These are phyloP conservation scores for Drosophila mettleri DNA, from an alignment of 2,888 invertebrate genomes.

Conservation along the genomic window DNA sequence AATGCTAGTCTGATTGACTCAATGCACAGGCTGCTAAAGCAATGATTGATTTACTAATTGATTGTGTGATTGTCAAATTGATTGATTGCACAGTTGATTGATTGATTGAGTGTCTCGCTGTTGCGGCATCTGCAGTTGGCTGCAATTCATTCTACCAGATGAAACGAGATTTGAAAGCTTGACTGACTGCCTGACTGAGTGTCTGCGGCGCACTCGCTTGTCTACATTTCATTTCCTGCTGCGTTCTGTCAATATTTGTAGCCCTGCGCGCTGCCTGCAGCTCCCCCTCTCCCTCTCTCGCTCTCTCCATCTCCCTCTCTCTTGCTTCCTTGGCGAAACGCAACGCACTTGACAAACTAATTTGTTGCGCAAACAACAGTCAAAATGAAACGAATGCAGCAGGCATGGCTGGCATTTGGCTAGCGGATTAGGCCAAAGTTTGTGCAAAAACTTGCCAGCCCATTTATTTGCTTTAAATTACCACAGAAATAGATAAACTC, in stretches of 20 bases:
- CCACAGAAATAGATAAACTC: slow-evolving; percentile 80
- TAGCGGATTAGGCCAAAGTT: slow-evolving; percentile 53
- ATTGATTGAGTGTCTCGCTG: background rate
- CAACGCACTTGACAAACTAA: slow-evolving; percentile 78
- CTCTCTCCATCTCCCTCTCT: background rate
- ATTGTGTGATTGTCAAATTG: too few species aligned
- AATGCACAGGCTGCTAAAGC: too few species aligned
- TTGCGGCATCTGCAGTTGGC: background rate
- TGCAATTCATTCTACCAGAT: background rate
- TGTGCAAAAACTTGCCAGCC: slow-evolving; percentile 54
- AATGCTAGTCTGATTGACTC: background rate
- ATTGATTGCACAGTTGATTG: background rate
- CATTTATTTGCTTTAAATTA: slow-evolving; percentile 81
- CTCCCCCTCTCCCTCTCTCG: background rate
- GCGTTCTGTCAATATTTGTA: slow-evolving; percentile 70
- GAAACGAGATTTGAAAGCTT: slow-evolving; percentile 13
- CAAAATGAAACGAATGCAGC: slow-evolving; percentile 46
- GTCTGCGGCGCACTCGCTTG: slow-evolving; percentile 39
- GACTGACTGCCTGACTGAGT: slow-evolving; percentile 10
- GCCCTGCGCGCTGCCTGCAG: slow-evolving; percentile 28
- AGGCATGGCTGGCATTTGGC: slow-evolving; percentile 32
- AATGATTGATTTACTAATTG: background rate
- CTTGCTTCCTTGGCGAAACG: slow-evolving; percentile 2
- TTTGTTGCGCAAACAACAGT: slow-evolving; percentile 75
- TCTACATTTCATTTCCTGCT: slow-evolving; percentile 74